These are phyloP conservation scores for Virgularia gustaviana DNA, from an alignment of 92 coral and sea anemone species.

Conservation along the genomic window DNA sequence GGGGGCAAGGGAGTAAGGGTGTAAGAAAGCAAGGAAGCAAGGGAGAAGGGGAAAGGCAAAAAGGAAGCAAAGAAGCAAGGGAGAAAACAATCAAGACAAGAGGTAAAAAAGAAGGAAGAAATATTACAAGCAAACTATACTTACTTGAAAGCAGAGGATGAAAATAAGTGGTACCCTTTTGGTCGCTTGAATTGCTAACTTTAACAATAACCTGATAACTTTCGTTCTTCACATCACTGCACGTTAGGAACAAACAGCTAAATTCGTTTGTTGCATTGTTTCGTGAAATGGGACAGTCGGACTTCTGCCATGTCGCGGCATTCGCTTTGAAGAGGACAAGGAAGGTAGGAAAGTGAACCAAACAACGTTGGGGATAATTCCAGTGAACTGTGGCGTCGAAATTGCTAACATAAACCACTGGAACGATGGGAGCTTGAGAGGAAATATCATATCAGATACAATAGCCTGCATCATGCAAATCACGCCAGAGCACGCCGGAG, in stretches of 20 bases:
- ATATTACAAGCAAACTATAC: neutral
- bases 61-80: neutral
- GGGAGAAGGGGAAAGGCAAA: neutral
- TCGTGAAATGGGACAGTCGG: neutral
- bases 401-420: neutral
- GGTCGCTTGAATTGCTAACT: neutral
- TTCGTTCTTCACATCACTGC: neutral
- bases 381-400: slow-evolving; percentile 1
- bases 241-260: slow-evolving; percentile 22
- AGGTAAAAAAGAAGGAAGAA: neutral
- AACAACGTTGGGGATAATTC: slow-evolving; percentile 2
- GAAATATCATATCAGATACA: too few species aligned
- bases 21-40: neutral
- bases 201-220: neutral
- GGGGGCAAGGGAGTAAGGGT: neutral
- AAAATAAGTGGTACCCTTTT: neutral
- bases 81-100: neutral
- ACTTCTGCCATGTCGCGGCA: neutral
- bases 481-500: too few species aligned
- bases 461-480: too few species aligned
- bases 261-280: neutral
- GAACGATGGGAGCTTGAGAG: too few species aligned
- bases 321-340: neutral
- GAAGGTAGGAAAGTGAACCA: neutral
- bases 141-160: slow-evolving; percentile 16